Evolutionary conservation across 2,797 vertebrate species (phyloP).

Genomic region (Petrocephalus schoutedeni): DNA sequence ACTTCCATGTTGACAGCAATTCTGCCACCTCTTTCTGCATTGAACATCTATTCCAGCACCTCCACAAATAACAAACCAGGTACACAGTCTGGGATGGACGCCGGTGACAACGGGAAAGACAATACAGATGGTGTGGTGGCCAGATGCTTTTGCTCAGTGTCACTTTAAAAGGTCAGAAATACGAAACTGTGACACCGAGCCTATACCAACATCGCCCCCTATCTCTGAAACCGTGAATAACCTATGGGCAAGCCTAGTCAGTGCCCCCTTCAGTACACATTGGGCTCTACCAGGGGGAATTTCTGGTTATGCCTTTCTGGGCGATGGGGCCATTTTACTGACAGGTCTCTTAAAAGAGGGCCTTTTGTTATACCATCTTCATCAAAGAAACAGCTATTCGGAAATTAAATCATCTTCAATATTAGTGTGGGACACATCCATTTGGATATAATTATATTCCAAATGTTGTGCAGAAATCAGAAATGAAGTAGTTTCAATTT

Average conservation of each 20-base stretch:
- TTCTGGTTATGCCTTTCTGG: slow-evolving; percentile 26
- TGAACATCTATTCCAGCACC: not conserved
- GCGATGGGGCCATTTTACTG: slow-evolving; percentile 24
- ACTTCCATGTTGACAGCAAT: not conserved
- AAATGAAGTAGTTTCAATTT: not conserved
- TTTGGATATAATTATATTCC: slow-evolving; percentile 33
- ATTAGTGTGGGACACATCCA: slow-evolving; percentile 21
- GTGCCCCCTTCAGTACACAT: slow-evolving; percentile 16
- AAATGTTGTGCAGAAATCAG: slow-evolving; percentile 17
- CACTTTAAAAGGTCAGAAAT: not conserved
- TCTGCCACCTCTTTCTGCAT: not conserved
- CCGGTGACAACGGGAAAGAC: not conserved
- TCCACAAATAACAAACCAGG: slow-evolving; percentile 22
- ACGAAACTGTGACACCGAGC: not conserved
- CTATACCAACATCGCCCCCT: slow-evolving; percentile 14
- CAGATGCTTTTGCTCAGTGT: not conserved
- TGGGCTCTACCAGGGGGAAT: slow-evolving; percentile 27
- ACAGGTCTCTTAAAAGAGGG: slow-evolving; percentile 29
- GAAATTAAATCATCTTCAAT: slow-evolving; percentile 28
- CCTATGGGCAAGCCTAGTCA: slow-evolving; percentile 23
- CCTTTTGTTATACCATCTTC: slow-evolving; percentile 26
- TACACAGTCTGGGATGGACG: not conserved
- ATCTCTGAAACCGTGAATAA: slow-evolving; percentile 34
- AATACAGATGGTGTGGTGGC: not conserved
- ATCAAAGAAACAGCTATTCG: slow-evolving; percentile 26